Percentiles rank a stretch among this genome's conserved stretches.
These are phyloP conservation scores for Orchesella flavescens DNA, from an alignment of 2,888 invertebrate species.

Conservation along the genomic window DNA sequence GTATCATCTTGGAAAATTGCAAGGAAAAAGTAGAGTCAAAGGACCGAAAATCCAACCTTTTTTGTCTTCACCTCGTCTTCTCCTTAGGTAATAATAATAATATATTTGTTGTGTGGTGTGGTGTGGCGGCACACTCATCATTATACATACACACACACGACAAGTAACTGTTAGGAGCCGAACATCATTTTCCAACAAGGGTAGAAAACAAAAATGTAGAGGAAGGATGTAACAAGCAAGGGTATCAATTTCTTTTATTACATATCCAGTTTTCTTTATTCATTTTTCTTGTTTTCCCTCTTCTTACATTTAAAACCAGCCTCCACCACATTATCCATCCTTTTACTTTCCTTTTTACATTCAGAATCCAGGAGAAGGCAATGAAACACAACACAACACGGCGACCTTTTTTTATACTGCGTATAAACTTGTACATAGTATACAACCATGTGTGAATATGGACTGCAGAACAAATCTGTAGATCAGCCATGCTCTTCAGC, in stretches of 20 bases:
- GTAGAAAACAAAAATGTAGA: background rate
- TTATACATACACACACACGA: background rate
- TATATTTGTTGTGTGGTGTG: constrained; percentile 7
- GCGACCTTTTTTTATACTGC: background rate
- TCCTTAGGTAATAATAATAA: constrained; percentile 43
- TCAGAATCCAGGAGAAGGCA: no score
- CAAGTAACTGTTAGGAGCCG: background rate
- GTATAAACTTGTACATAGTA: background rate
- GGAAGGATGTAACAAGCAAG: constrained; percentile 21
- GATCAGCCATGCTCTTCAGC: background rate
- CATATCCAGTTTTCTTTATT: constrained; percentile 49
- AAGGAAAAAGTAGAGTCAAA: background rate
- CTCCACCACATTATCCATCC: no score
- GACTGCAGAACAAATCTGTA: no score
- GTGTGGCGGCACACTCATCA: constrained; percentile 48
- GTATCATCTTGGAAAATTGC: constrained; percentile 14
- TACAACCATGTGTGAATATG: background rate
- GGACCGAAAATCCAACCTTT: constrained; percentile 36
- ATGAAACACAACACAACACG: background rate
- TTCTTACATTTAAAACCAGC: background rate
- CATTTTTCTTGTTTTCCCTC: constrained; percentile 48
- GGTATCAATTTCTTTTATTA: constrained; percentile 54
- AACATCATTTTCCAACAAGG: background rate
- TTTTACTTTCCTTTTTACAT: no score
- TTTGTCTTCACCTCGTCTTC: constrained; percentile 3